phyloP scores from a whole-genome alignment of 2,888 invertebrate species.

The Acrocyrtus sp. region DNA sequence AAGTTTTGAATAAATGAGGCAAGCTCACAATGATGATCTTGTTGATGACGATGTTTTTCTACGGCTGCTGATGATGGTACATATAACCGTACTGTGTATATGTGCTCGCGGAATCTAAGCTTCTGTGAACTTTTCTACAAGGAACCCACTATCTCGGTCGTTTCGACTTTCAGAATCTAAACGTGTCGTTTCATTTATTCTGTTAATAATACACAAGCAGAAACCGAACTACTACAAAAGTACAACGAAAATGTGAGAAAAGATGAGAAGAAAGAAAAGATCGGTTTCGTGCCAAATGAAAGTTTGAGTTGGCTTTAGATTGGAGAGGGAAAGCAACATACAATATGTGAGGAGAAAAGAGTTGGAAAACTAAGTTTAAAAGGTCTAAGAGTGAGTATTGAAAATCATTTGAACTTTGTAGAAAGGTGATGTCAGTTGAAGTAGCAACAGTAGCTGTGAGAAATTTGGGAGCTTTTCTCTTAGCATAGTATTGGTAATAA shows the following conservation, averaged over 20 bases:
- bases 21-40: constrained; percentile 36
- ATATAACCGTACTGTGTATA: constrained; percentile 12
- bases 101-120: background rate
- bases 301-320: constrained; percentile 39
- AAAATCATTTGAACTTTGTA: no score
- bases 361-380: no score
- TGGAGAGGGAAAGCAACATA: constrained; percentile 5
- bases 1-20: constrained; percentile 53
- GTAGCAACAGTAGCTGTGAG: no score
- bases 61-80: constrained; percentile 10
- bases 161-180: constrained; percentile 29
- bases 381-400: no score
- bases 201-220: constrained; percentile 58
- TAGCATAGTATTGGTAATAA: no score
- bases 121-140: background rate
- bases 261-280: constrained; percentile 38
- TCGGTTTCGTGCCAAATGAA: constrained; percentile 60
- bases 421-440: no score
- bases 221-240: constrained; percentile 40
- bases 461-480: no score
- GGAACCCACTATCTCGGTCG: constrained; percentile 2
- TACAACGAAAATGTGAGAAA: no score
- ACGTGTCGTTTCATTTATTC: constrained; percentile 63
- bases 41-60: background rate
- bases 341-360: no score